Conservation (phyloP, 2,888 invertebrate species). For the Euphydryas editha region DNA sequence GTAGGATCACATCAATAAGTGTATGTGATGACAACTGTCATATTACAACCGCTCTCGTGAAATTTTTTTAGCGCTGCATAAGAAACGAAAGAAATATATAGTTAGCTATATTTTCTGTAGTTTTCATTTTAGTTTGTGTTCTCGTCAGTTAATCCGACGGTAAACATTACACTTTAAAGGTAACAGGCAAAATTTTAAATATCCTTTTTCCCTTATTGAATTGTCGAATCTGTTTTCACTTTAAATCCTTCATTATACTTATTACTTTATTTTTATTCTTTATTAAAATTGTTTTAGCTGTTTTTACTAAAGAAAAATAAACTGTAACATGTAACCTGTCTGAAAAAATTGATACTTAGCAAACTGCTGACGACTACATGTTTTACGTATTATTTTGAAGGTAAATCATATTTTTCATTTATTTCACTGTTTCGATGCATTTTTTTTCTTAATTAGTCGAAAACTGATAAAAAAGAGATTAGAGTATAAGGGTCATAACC, state of each 20-base stretch:
- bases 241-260: constrained; percentile 59
- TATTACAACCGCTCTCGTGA: constrained; percentile 7
- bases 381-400: constrained; percentile 16
- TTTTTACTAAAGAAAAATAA: constrained; percentile 5
- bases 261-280: neutral
- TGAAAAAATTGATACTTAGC: constrained; percentile 31
- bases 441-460: neutral
- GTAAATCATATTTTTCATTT: neutral
- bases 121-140: neutral
- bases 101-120: constrained; percentile 7
- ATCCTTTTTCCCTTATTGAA: neutral
- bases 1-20: too few species aligned
- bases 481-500: too few species aligned
- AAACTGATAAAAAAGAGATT: too few species aligned
- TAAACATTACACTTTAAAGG: neutral
- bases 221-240: constrained; percentile 56
- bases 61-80: constrained; percentile 24
- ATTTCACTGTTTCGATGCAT: neutral
- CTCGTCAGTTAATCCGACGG: neutral
- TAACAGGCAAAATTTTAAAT: neutral
- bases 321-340: constrained; percentile 35
- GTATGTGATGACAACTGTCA: constrained; percentile 5
- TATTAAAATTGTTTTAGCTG: constrained; percentile 26
- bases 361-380: constrained; percentile 39
- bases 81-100: constrained; percentile 29